These are phyloP conservation scores for Hemichromis elongatus DNA, from an alignment of 2,113 vertebrate genomes.

Conservation along the genomic window DNA sequence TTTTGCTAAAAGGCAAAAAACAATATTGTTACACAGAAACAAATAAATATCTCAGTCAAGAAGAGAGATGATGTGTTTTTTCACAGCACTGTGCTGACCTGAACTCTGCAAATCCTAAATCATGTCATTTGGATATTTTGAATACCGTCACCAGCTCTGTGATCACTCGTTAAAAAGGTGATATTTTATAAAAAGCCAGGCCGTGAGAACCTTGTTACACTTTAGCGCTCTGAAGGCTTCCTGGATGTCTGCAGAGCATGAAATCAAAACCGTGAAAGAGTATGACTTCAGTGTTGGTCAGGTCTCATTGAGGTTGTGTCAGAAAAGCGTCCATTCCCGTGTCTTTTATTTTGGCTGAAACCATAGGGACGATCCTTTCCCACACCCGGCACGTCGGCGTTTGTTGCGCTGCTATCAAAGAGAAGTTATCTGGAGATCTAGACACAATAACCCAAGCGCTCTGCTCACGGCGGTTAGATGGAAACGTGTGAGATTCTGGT, in stretches of 20 bases:
- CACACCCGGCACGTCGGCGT: neutral
- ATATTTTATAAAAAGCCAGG: neutral
- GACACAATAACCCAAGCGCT: neutral
- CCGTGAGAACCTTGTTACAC: neutral
- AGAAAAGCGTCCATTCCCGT: neutral
- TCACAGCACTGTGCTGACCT: neutral
- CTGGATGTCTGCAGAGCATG: neutral
- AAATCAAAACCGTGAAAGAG: neutral
- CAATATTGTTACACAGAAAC: neutral
- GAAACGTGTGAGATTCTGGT: neutral
- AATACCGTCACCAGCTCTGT: neutral
- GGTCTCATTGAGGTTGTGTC: neutral
- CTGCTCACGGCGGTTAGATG: neutral
- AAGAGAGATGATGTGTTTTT: neutral
- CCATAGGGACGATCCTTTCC: neutral
- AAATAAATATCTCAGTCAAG: neutral
- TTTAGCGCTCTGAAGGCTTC: neutral
- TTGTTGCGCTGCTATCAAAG: neutral
- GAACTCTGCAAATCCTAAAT: neutral
- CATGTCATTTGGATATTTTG: neutral
- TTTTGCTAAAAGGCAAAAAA: neutral
- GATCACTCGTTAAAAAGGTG: neutral
- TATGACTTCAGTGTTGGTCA: neutral
- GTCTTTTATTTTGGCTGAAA: neutral
- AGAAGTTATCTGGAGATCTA: neutral